These are phyloP conservation scores for Dynastes tityus DNA, from an alignment of 2,888 invertebrate genomes.

Conservation along the genomic window DNA sequence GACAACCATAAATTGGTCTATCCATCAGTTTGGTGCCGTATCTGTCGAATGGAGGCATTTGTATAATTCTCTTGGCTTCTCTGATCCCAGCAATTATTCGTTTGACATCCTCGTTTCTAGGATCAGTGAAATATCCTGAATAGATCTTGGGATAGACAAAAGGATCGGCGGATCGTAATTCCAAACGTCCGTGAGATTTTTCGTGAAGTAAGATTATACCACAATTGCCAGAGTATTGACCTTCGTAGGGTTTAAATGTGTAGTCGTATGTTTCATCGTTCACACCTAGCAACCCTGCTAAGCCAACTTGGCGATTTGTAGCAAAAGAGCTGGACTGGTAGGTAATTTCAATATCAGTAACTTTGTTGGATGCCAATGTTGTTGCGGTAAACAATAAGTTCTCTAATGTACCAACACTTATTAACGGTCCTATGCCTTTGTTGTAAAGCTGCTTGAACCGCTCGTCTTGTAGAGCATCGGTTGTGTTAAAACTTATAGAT, in stretches of 20 bases:
- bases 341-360: neutral
- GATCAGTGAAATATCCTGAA: slow-evolving; percentile 77
- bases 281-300: neutral
- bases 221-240: slow-evolving; percentile 74
- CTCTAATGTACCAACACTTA: neutral
- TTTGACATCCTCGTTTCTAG: slow-evolving; percentile 69
- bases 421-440: neutral
- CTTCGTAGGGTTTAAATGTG: slow-evolving; percentile 65
- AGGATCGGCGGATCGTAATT: slow-evolving; percentile 80
- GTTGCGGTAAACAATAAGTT: neutral
- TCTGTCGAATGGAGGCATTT: slow-evolving; percentile 70
- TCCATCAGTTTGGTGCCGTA: slow-evolving; percentile 67
- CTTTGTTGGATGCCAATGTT: neutral
- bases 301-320: neutral
- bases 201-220: slow-evolving; percentile 82
- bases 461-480: neutral
- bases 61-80: slow-evolving; percentile 70
- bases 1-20: slow-evolving; percentile 71
- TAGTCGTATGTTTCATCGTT: slow-evolving; percentile 18
- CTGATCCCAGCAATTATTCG: slow-evolving; percentile 69
- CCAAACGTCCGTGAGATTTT: slow-evolving; percentile 79
- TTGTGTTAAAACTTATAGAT: neutral
- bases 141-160: slow-evolving; percentile 81
- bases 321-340: neutral
- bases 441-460: neutral